Conservation (phyloP, 2,797 vertebrate genomes). For the Setipinna tenuifilis region DNA sequence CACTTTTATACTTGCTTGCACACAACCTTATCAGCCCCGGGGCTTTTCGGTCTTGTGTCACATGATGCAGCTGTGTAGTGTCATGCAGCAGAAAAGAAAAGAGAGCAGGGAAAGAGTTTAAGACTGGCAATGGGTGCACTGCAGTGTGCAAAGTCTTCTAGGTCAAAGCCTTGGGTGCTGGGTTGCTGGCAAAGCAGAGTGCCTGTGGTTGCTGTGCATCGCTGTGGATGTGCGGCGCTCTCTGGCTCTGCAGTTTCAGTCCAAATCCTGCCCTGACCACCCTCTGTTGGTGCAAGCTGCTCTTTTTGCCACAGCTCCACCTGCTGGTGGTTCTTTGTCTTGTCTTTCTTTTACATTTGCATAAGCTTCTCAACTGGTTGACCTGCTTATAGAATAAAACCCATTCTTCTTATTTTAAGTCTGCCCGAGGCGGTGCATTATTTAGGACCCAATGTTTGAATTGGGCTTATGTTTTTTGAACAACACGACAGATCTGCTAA, state of each 20-base stretch:
- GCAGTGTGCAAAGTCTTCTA: slow-evolving; percentile 2
- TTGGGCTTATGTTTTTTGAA: not conserved
- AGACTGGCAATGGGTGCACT: not conserved
- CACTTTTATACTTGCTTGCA: not conserved
- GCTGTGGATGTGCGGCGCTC: not conserved
- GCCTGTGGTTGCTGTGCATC: not conserved
- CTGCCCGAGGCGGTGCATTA: not conserved
- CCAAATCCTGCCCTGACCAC: not conserved
- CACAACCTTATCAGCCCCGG: not conserved
- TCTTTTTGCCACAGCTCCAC: not conserved
- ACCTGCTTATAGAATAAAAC: slow-evolving; percentile 2
- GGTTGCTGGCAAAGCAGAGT: slow-evolving; percentile 7
- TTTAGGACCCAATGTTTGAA: not conserved
- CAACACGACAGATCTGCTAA: not conserved
- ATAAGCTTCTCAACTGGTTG: not conserved
- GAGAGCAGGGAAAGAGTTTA: not conserved
- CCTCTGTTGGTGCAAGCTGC: not conserved
- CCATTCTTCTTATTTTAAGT: not conserved
- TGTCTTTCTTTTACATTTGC: not conserved
- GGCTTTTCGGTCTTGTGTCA: not conserved
- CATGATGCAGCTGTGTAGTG: not conserved
- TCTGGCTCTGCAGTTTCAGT: not conserved
- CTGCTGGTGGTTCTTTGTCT: not conserved
- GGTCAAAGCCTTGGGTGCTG: not conserved
- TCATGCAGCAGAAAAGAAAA: not conserved